Evolutionary conservation across 1,140 invertebrate species (phyloP), one percentile per base, ranked within the genome.

Genomic region (Asobara japonica): DNA sequence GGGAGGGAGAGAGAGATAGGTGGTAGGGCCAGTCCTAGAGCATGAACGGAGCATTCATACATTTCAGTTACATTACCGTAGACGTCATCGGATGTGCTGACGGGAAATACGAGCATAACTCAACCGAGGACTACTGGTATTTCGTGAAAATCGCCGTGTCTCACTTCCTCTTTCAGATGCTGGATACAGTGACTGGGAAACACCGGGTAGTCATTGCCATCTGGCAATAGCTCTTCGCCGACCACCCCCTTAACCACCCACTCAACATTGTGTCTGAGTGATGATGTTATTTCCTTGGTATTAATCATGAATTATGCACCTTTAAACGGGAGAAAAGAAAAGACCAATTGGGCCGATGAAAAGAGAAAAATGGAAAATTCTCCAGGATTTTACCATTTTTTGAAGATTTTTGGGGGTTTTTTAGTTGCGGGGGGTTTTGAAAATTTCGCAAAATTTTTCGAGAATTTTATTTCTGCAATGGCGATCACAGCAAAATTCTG

Each of bases 51-150:
- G 78, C 77, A 79, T 82, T 83, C 82, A 84, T 85, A 85, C 83
- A 85, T 85, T 85, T 85, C 82, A 83, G 83, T 85, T 84, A 85
- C 82, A 84, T 84, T 82, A 83, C 81, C 80, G 81, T 80, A 79
- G 81, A 85, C 83, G 83, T 85, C 82, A 85, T 85, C 81, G 83
- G 83, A 85, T 85, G 82, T 80, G 82, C 82, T 85, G 82, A 85
- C 83, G 83, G 83, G 83, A 85, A 85, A 85, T 85, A 82, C 83
- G 79, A 84, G 83, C 83, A 85, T 85, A 85, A 85, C 79, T 84
- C 83, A 85, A 80, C 81, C 77, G 78, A 79, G 41, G 75, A 76
- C 81, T 79, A 80, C 78, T 78, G 80, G 77, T 78, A 82, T 82
- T 82, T 82, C 80, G 81, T 78, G 79, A 81, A 83, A 82, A 77